Percentiles rank a stretch among this genome's conserved stretches.
These are phyloP conservation scores for Oryzaephilus surinamensis DNA, from an alignment of 1,140 invertebrate genomes.

Conservation along the genomic window DNA sequence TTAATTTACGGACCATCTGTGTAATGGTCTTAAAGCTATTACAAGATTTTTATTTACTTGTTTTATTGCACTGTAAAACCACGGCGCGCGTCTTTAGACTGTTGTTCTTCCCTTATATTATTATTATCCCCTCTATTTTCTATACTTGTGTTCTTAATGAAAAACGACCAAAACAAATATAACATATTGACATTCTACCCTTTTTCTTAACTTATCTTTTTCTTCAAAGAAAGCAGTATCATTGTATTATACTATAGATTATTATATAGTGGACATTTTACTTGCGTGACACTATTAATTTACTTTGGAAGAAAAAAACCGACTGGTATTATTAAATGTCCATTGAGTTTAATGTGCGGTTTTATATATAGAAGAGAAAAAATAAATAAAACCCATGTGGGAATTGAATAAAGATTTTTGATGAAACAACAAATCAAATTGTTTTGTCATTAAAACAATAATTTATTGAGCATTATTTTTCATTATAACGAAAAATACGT, in stretches of 20 bases:
- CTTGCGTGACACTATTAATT: neutral
- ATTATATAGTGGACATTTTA: neutral
- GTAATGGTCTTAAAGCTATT: neutral
- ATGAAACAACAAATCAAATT: no score
- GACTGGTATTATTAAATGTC: conserved; percentile 1
- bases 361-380: no score
- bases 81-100: no score
- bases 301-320: no score
- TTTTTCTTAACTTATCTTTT: neutral
- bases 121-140: neutral
- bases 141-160: neutral
- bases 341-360: neutral
- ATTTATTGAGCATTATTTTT: no score
- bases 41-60: neutral
- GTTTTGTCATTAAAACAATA: no score
- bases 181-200: neutral
- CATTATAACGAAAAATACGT: no score
- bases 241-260: neutral
- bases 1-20: neutral
- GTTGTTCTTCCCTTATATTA: no score
- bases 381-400: no score
- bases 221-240: neutral
- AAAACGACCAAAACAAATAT: neutral
- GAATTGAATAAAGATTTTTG: no score
- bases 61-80: no score